Base-by-base conservation (phyloP, 2,888 invertebrate species). In the Campopleginae sp. region DNA sequence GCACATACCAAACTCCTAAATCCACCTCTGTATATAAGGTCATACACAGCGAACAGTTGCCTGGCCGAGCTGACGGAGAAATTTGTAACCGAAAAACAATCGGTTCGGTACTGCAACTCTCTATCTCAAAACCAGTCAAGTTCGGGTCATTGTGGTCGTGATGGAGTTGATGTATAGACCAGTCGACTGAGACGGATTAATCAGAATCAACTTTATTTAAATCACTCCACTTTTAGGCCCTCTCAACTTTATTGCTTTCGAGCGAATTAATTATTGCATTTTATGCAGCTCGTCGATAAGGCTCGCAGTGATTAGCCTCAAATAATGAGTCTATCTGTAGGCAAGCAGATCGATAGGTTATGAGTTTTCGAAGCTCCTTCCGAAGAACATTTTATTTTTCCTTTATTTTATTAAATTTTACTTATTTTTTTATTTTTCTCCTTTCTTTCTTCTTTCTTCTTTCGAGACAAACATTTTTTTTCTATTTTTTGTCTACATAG, bases 1-100 rank as follows among this genome's bases (percentile, higher is more conserved):
- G 72, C 23, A 66, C 54, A 38, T 42, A 33, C 27, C 58, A 27
- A 58, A 27, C 58, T 27, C 66, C 38, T 31, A 46, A 19, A 42
- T 33, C 42, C 66, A 54, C 44, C 12, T 58, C 19, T 79, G 14
- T 61, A 79, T 61, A 79, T 38, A 76, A 44, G 74, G n/a, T 44
- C 61, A 31, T 74, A 61, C 74, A 74, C 8, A 38, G 38, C 8
- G n/a, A 58, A 31, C 7, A 70, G n/a, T 31, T 38, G 7, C 27
- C 27, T 58, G 58, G 1, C 58, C 10, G 58, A 58, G 27, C 27
- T 27, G 27, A 14, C 58, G 27, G 14, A 58, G 14, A 12, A 27
- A 58, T 58, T 58, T 58, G 58, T 58, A 58, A 27, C 58, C 58
- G 12, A 27, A 58, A 27, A 23, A 58, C 58, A 27, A 14, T 14